phyloP scores from a whole-genome alignment of 1,140 invertebrate species.

The Mesaphorura yosii region DNA sequence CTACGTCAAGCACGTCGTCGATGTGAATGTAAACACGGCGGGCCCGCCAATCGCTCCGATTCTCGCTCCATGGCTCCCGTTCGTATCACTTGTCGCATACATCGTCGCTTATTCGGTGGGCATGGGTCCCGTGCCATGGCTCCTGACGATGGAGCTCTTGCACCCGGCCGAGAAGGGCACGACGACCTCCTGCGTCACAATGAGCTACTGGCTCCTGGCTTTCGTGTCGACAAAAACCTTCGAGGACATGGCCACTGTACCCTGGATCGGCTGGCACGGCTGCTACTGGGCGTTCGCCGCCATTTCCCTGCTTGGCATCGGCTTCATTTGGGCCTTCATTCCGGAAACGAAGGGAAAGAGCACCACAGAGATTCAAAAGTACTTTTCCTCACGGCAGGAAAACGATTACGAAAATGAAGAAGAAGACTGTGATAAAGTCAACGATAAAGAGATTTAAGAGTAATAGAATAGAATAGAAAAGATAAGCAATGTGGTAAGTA shows the following conservation, averaged over 20 bases:
- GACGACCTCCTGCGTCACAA: constrained; percentile 35
- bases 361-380: constrained; percentile 37
- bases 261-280: constrained; percentile 37
- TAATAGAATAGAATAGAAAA: too few species aligned
- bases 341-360: constrained; percentile 43
- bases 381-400: constrained; percentile 7
- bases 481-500: too few species aligned
- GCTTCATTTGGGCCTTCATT: constrained; percentile 39
- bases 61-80: constrained; percentile 51
- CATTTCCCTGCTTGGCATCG: constrained; percentile 36
- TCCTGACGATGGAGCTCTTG: constrained; percentile 44
- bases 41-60: constrained; percentile 30
- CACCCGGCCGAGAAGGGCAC: constrained; percentile 21
- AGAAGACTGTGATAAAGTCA: too few species aligned
- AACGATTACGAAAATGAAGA: background rate
- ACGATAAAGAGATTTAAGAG: too few species aligned
- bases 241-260: constrained; percentile 32
- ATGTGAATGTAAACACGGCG: background rate
- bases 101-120: constrained; percentile 54
- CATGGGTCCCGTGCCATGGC: constrained; percentile 57
- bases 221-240: constrained; percentile 45
- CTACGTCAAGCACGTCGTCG: constrained; percentile 19
- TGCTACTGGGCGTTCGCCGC: constrained; percentile 44
- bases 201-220: constrained; percentile 41
- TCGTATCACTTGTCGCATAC: constrained; percentile 57